phyloP scores from a whole-genome alignment of 2,113 vertebrate species.

The Conger conger region DNA sequence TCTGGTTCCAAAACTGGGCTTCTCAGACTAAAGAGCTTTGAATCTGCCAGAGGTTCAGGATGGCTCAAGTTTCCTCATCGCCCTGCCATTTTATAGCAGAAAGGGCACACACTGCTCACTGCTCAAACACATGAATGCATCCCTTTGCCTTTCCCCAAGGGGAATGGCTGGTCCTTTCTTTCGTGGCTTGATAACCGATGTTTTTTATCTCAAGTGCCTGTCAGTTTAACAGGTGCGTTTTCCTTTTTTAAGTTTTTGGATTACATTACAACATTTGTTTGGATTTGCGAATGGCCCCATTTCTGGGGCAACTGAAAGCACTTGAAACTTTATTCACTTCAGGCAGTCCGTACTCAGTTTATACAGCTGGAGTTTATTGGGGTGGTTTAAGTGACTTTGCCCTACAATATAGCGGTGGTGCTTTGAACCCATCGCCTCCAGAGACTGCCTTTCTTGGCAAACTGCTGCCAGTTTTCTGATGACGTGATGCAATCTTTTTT shows the following conservation, averaged over 20 bases:
- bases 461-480: not conserved
- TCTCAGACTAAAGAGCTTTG: not conserved
- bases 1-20: not conserved
- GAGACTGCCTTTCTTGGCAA: not conserved
- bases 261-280: not conserved
- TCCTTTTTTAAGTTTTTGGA: not conserved
- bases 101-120: not conserved
- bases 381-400: not conserved
- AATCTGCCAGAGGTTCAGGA: not conserved
- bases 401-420: not conserved
- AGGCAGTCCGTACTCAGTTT: not conserved
- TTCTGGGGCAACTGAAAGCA: not conserved
- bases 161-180: not conserved
- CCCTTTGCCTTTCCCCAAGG: too few species aligned
- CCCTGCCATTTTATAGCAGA: not conserved
- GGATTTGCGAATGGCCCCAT: not conserved
- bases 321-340: not conserved
- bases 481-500: not conserved
- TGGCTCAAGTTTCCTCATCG: not conserved
- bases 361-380: not conserved
- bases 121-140: not conserved
- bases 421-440: not conserved
- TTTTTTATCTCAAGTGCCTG: not conserved
- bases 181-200: not conserved
- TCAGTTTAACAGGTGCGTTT: not conserved